A percentile compares a stretch with the other conserved stretches of the same genome.
phyloP scores from a whole-genome alignment of 2,888 invertebrate genomes.

The Celastrina argiolus region DNA sequence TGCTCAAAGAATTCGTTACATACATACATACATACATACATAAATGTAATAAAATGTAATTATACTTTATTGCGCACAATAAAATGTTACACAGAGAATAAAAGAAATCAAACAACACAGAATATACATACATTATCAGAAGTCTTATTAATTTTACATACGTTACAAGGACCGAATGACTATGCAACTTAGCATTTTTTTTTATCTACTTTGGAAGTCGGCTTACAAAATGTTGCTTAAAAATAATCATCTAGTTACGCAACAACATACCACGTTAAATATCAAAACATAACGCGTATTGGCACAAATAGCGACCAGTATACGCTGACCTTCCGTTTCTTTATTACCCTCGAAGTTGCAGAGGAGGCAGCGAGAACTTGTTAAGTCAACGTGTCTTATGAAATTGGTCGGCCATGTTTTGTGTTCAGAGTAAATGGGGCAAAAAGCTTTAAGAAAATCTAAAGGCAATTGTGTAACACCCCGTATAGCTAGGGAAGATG shows the following conservation, averaged over 20 bases:
- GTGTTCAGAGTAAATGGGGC: conserved; percentile 52
- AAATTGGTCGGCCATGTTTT: conserved; percentile 44
- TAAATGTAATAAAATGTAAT: too few relatives aligned
- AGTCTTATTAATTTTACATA: too few relatives aligned
- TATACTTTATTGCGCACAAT: too few relatives aligned
- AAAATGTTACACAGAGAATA: too few relatives aligned
- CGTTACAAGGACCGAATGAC: too few relatives aligned
- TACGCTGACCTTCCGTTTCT: conserved; percentile 36
- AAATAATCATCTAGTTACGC: neutral
- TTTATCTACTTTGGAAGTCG: too few relatives aligned
- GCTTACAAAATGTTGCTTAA: too few relatives aligned
- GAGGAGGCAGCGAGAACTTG: conserved; percentile 31
- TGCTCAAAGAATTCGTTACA: too few relatives aligned
- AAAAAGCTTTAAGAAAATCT: conserved; percentile 45
- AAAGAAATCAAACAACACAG: too few relatives aligned
- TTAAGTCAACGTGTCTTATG: conserved; percentile 35
- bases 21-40: too few relatives aligned
- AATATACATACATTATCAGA: too few relatives aligned
- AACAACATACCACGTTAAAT: neutral
- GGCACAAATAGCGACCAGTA: conserved; percentile 35
- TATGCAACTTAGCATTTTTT: too few relatives aligned
- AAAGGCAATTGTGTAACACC: conserved; percentile 26
- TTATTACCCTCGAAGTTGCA: conserved; percentile 27
- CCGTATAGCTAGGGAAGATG: conserved; percentile 15
- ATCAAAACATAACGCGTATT: neutral